phyloP scores from a whole-genome alignment of 2,797 vertebrate genomes.

The Catostomus latipinnis region DNA sequence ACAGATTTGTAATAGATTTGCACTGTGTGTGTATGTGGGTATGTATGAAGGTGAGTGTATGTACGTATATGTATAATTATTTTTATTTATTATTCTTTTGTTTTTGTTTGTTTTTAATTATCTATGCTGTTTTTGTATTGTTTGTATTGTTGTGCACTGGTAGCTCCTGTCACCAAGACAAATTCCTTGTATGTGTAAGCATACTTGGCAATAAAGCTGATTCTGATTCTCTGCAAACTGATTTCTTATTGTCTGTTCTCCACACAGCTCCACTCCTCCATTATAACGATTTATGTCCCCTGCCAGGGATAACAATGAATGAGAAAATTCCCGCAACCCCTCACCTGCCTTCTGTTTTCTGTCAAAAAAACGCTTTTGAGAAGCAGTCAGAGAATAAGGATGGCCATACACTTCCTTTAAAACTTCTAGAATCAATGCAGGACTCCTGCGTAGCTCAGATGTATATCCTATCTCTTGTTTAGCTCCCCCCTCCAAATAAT shows the following conservation, averaged over 20 bases:
- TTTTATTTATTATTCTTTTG: too few species aligned
- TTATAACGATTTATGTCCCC: background rate
- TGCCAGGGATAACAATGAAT: background rate
- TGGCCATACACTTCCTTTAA: background rate
- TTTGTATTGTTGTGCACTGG: too few species aligned
- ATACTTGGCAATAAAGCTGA: too few species aligned
- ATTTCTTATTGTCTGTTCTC: background rate
- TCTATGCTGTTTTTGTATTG: too few species aligned
- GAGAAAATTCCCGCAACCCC: background rate
- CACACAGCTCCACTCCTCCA: background rate
- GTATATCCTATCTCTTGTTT: background rate
- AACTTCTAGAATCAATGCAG: background rate
- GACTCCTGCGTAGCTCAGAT: background rate
- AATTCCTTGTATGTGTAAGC: too few species aligned
- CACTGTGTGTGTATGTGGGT: too few species aligned
- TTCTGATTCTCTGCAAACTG: background rate
- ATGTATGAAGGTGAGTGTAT: too few species aligned
- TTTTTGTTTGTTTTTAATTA: too few species aligned
- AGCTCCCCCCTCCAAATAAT: background rate
- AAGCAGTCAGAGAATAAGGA: background rate
- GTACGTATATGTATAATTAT: too few species aligned
- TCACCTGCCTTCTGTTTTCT: background rate
- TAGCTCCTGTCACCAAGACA: too few species aligned
- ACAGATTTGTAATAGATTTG: too few species aligned
- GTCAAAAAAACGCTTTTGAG: background rate